Evolutionary conservation across 2,113 vertebrate species (phyloP).

Genomic region (Osmerus eperlanus): DNA sequence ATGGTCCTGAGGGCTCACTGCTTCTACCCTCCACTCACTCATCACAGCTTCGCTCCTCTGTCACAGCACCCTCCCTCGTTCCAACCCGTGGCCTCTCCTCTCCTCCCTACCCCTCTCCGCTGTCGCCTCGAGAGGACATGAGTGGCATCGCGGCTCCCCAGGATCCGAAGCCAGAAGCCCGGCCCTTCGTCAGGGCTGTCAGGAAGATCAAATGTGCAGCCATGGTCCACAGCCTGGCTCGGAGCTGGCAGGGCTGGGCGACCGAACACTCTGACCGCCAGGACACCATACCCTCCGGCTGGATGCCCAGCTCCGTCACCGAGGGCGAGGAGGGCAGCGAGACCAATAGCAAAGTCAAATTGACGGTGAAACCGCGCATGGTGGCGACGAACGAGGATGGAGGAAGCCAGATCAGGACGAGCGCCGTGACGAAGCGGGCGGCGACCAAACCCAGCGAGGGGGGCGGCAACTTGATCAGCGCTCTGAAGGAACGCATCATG

Average conservation of each 20-base stretch:
- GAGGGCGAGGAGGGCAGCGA: constrained; percentile 42
- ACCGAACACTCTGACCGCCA: constrained; percentile 58
- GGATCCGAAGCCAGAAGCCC: constrained; percentile 53
- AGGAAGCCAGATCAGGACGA: constrained; percentile 49
- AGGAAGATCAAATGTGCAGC: constrained; percentile 68
- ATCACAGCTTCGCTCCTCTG: constrained; percentile 23
- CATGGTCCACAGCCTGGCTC: constrained; percentile 67
- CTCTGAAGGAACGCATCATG: constrained; percentile 62
- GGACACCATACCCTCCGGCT: constrained; percentile 67
- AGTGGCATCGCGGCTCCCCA: constrained; percentile 17
- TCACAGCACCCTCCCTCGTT: constrained; percentile 21
- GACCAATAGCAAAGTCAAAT: constrained; percentile 43
- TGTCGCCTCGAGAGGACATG: not conserved
- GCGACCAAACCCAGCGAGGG: constrained; percentile 55
- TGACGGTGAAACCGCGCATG: constrained; percentile 41
- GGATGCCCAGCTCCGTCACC: constrained; percentile 62
- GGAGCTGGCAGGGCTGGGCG: constrained; percentile 77
- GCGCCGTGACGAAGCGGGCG: constrained; percentile 50
- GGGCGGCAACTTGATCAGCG: constrained; percentile 48
- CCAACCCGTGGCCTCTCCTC: no score
- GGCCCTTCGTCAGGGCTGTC: constrained; percentile 55
- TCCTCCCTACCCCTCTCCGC: not conserved
- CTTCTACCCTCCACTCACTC: constrained; percentile 27
- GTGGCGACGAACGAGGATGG: constrained; percentile 15
- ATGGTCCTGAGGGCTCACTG: constrained; percentile 37